Conservation (phyloP, 2,888 invertebrate genomes). For the Seladonia tumulorum region DNA sequence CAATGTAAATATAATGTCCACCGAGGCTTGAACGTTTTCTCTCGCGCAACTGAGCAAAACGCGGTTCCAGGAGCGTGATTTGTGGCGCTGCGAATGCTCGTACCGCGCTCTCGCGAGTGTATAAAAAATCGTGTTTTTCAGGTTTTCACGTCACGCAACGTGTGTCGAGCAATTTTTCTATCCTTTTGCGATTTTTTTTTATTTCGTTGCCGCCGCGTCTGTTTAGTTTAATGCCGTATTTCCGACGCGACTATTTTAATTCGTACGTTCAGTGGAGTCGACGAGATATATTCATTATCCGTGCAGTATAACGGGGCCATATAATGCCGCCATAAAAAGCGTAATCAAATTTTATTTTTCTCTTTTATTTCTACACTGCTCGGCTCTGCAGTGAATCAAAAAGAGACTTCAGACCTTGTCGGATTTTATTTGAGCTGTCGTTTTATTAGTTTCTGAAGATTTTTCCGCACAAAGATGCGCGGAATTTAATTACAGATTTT, state of each 20-base stretch:
- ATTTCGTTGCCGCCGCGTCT: not conserved
- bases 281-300: not conserved
- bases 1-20: conserved; percentile 42
- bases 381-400: too few species aligned
- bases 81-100: not conserved
- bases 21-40: conserved; percentile 24
- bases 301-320: not conserved
- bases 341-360: too few species aligned
- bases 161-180: not conserved
- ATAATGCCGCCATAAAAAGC: not conserved
- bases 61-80: conserved; percentile 17
- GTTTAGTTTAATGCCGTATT: not conserved
- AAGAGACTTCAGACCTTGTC: too few species aligned
- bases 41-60: conserved; percentile 11
- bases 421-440: too few species aligned
- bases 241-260: not conserved
- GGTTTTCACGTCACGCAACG: not conserved
- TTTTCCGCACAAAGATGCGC: too few species aligned
- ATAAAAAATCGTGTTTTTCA: not conserved
- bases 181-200: not conserved
- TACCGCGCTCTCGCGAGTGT: not conserved
- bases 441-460: too few species aligned
- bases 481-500: too few species aligned
- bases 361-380: too few species aligned
- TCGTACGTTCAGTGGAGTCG: not conserved